Evolutionary conservation across 1,140 invertebrate genomes (phyloP).

Genomic region (Diorhabda sublineata): DNA sequence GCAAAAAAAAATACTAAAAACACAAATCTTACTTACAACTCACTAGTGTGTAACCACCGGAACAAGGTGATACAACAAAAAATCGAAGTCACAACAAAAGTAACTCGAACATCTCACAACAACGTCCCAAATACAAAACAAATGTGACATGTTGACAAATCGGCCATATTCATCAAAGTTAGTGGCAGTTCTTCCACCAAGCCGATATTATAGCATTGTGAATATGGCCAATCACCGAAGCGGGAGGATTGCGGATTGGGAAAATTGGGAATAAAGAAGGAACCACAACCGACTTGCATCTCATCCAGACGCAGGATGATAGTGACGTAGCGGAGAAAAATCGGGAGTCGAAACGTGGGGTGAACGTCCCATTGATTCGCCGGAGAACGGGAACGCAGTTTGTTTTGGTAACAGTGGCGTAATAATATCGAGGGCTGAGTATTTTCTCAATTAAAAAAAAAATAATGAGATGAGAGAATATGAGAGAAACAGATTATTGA

Average conservation of each 20-base stretch:
- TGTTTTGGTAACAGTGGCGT: constrained; percentile 13
- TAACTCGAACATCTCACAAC: constrained; percentile 2
- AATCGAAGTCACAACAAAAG: not conserved
- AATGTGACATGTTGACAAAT: constrained; percentile 20
- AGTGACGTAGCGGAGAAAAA: constrained; percentile 8
- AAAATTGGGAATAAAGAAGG: constrained; percentile 7
- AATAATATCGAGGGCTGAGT: not conserved
- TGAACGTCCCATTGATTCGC: constrained; percentile 37
- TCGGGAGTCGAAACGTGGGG: constrained; percentile 8
- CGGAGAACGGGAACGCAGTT: constrained; percentile 13
- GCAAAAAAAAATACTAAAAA: not conserved
- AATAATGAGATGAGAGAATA: no score
- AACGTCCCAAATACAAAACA: not conserved
- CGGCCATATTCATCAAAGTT: constrained; percentile 37
- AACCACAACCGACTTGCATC: constrained; percentile 37
- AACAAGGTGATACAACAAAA: not conserved
- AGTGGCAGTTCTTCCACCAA: constrained; percentile 29
- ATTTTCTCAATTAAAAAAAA: no score
- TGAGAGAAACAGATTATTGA: no score
- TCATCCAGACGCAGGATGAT: constrained; percentile 15
- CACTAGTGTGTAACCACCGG: not conserved
- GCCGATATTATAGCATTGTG: constrained; percentile 25
- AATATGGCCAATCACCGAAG: constrained; percentile 41
- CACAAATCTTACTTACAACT: not conserved
- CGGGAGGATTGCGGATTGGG: constrained; percentile 17